These are phyloP conservation scores for Bombylius discolor DNA, from an alignment of 2,888 invertebrate genomes.

Conservation along the genomic window DNA sequence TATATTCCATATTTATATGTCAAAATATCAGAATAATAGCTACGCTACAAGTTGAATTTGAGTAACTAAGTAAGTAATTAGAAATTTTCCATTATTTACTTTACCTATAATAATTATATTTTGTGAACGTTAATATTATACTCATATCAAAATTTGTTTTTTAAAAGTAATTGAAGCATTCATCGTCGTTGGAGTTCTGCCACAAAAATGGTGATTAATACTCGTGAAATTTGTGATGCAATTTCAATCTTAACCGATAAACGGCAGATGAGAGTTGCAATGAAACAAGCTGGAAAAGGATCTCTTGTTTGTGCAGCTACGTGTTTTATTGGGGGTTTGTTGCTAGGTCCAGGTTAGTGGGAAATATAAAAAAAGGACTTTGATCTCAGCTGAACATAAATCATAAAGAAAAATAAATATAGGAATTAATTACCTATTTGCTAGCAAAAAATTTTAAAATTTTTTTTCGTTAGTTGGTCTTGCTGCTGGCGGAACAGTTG, in stretches of 20 bases:
- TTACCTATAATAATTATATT: too few relatives aligned
- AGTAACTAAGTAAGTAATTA: too few relatives aligned
- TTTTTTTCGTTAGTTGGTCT: slow-evolving; percentile 21
- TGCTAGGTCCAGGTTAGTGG: neutral
- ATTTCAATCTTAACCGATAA: slow-evolving; percentile 30
- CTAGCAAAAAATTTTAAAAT: too few relatives aligned
- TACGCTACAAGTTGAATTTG: too few relatives aligned
- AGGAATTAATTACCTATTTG: too few relatives aligned
- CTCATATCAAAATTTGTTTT: too few relatives aligned
- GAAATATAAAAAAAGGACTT: too few relatives aligned
- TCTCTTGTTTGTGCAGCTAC: slow-evolving; percentile 28
- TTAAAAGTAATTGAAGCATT: too few relatives aligned
- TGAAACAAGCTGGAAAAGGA: slow-evolving; percentile 29
- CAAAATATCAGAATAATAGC: too few relatives aligned
- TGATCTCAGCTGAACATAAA: neutral
- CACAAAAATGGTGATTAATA: slow-evolving; percentile 28
- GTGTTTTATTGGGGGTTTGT: slow-evolving; percentile 29
- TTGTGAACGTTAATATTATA: too few relatives aligned
- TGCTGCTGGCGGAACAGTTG: slow-evolving; percentile 30
- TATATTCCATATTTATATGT: too few relatives aligned
- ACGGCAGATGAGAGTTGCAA: slow-evolving; percentile 27
- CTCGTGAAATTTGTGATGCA: slow-evolving; percentile 29
- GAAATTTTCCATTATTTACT: too few relatives aligned
- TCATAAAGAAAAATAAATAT: neutral
- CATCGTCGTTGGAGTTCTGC: neutral